These are phyloP conservation scores for Pangasius larnaudii DNA, from an alignment of 2,797 vertebrate species.

Conservation along the genomic window DNA sequence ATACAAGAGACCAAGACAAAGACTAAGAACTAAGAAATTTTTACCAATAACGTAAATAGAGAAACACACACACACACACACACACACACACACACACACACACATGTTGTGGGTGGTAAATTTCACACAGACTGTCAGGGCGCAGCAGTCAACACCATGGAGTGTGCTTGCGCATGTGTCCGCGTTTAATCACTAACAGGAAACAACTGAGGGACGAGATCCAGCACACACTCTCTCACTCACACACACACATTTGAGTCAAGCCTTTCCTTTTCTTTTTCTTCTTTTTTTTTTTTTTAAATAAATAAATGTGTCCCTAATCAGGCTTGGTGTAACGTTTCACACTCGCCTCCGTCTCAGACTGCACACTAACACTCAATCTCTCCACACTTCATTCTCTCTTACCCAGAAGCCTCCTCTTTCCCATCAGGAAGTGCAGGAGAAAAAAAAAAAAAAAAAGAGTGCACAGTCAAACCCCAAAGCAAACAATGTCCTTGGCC, in stretches of 20 bases:
- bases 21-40: background rate
- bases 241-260: background rate
- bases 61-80: background rate
- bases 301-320: background rate
- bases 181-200: conserved; percentile 71
- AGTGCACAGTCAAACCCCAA: background rate
- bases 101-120: conserved; percentile 49
- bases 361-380: background rate
- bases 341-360: background rate
- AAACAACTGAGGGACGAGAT: conserved; percentile 77
- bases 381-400: background rate
- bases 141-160: conserved; percentile 15
- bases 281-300: background rate
- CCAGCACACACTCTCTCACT: conserved; percentile 37
- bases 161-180: conserved; percentile 2
- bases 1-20: background rate
- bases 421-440: conserved; percentile 19
- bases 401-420: background rate
- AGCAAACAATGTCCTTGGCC: background rate
- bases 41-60: background rate
- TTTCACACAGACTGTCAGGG: conserved; percentile 40
- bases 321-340: conserved; percentile 3
- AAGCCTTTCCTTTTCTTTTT: no score
- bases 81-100: background rate
- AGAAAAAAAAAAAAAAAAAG: no score